Percentiles rank a stretch among this genome's conserved stretches.
These are phyloP conservation scores for Macrosoma leucophasiata DNA, from an alignment of 2,888 invertebrate species.

Conservation along the genomic window DNA sequence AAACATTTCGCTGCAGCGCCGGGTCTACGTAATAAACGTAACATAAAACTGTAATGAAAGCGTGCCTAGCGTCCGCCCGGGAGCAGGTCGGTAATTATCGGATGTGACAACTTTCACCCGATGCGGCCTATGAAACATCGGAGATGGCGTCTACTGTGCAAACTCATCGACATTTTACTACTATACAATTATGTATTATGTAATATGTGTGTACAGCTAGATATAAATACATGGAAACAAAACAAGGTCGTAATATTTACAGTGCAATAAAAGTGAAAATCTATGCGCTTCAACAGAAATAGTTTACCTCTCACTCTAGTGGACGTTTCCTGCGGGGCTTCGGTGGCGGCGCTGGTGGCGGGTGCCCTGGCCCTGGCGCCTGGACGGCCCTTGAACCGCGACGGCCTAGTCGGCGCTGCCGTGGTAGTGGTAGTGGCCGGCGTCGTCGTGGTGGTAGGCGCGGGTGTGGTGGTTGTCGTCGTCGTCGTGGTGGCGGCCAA, in stretches of 20 bases:
- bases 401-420: constrained; percentile 56
- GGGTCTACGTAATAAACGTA: no score
- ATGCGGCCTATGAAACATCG: constrained; percentile 5
- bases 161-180: not conserved
- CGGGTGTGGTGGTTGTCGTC: constrained; percentile 75
- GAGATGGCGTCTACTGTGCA: not conserved
- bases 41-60: no score
- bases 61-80: constrained; percentile 16
- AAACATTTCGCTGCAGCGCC: no score
- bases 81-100: constrained; percentile 17
- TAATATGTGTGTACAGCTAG: not conserved
- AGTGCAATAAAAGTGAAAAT: constrained; percentile 7
- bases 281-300: constrained; percentile 1
- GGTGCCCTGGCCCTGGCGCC: constrained; percentile 63
- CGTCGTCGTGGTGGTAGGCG: constrained; percentile 71
- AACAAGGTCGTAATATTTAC: constrained; percentile 5
- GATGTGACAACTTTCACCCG: constrained; percentile 22
- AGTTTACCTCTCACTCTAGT: constrained; percentile 68
- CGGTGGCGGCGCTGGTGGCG: constrained; percentile 60
- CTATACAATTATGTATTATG: not conserved
- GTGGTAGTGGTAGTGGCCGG: constrained; percentile 68
- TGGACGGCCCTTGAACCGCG: constrained; percentile 58
- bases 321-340: constrained; percentile 60
- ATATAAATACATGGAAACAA: not conserved
- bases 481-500: constrained; percentile 68